Evolutionary conservation across 2,888 invertebrate species (phyloP), one percentile per base, ranked within the genome.

Genomic region (Mayetiola destructor): DNA sequence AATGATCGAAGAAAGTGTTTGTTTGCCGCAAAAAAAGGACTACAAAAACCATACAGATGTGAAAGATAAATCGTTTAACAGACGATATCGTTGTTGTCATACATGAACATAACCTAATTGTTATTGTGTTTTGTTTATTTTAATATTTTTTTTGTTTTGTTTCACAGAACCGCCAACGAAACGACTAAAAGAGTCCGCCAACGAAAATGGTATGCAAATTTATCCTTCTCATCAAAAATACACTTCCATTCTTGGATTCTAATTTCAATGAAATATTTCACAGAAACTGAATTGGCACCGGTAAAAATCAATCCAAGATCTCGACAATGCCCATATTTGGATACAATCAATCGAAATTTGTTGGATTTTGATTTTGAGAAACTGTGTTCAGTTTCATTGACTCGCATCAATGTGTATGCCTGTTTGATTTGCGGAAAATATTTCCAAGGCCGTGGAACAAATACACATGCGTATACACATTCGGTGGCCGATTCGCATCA

Each of bases 351-450:
- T 72, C 79, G 99, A 56, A 91, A 93, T 65, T 83, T 95, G 60
- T 73, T 99, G 60, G 99, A 99, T 74, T 99, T 99, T 75, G 99
- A 99, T 75, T 99, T 99, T 75, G 99, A 99, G 73, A 99, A 99
- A 71, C 73, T 99, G 23, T 99, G 99, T 69, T 97, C 97, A 0
- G 88, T 99, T 36, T 97, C 97, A 0, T 72, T 99, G 60, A 97
- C 97, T 0, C 84, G 99, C 66, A 94, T 99, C 64, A 99, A 99
- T 77, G 97, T 99, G 32, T 99, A 99, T 71, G 99, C 99, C 8
- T 99, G 99, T 68, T 78, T 99, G 59, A 93, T 99, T 1, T 99
- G 99, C 72, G 99, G 99, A 20, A 99, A 99, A 74, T 99, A 99
- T 69, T 99, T 97, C 68, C 77, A 88, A 82, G 94, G 99, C 1